These are phyloP conservation scores for Aporophyla lueneburgensis DNA, from an alignment of 2,888 invertebrate genomes.

Conservation along the genomic window DNA sequence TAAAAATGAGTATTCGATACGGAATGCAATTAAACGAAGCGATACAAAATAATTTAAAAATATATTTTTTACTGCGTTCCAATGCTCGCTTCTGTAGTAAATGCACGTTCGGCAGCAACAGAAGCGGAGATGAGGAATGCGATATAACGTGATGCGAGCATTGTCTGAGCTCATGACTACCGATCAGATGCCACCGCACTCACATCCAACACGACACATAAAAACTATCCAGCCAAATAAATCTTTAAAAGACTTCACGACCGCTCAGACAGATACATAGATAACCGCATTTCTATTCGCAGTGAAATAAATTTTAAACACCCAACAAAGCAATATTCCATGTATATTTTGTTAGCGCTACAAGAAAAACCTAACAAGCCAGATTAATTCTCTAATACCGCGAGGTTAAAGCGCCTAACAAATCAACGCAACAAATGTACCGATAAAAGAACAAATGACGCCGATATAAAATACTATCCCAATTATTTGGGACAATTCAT, in stretches of 20 bases:
- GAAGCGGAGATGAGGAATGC: conserved; percentile 80
- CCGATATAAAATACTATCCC: conserved; percentile 90
- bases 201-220: conserved; percentile 63
- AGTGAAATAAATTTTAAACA: conserved; percentile 57
- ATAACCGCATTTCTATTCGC: conserved; percentile 64
- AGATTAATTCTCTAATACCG: conserved; percentile 79
- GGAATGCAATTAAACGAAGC: conserved; percentile 36
- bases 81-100: conserved; percentile 64
- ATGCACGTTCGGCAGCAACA: conserved; percentile 69
- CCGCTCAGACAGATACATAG: conserved; percentile 63
- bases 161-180: conserved; percentile 77
- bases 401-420: conserved; percentile 86
- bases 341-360: conserved; percentile 59
- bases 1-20: conserved; percentile 4
- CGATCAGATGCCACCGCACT: conserved; percentile 74
- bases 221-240: conserved; percentile 69
- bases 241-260: conserved; percentile 63
- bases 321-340: conserved; percentile 50
- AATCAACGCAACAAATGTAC: conserved; percentile 89
- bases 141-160: conserved; percentile 77
- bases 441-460: conserved; percentile 88
- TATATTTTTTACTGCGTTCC: conserved; percentile 46
- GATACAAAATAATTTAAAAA: conserved; percentile 27
- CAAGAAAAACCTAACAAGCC: conserved; percentile 68
- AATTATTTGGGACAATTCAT: conserved; percentile 91